Evolutionary conservation across 2,888 invertebrate genomes (phyloP).

Genomic region (Oscheius myriophilus): DNA sequence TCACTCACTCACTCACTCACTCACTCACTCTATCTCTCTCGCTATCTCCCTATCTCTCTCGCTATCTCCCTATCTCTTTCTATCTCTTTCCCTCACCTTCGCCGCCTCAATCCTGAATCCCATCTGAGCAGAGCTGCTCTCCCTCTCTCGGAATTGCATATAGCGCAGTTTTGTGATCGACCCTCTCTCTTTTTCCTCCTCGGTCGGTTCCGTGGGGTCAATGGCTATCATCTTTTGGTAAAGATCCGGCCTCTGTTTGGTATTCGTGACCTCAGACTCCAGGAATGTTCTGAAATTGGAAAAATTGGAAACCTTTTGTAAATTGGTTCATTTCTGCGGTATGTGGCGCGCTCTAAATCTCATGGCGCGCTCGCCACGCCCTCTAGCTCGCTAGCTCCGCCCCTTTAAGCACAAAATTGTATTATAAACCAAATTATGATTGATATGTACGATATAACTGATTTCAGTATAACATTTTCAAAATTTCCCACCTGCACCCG

Average conservation of each 20-base stretch:
- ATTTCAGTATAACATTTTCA: not conserved
- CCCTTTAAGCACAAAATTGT: no score
- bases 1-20: no score
- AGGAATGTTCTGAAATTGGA: conserved; percentile 80
- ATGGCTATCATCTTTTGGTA: conserved; percentile 95
- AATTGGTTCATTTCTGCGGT: no score
- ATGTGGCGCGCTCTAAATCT: no score
- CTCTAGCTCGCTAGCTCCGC: no score
- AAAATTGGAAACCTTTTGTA: no score
- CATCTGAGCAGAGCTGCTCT: conserved; percentile 89
- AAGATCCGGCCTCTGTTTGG: conserved; percentile 83
- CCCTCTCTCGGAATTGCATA: conserved; percentile 92
- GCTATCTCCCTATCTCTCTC: no score
- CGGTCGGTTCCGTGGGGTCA: conserved; percentile 86
- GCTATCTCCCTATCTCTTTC: no score
- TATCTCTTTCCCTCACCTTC: conserved; percentile 75
- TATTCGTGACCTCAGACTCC: conserved; percentile 91
- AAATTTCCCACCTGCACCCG: conserved; percentile 79
- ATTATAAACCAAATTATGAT: no score
- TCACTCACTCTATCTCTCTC: no score
- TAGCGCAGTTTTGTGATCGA: conserved; percentile 90
- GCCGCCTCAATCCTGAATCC: conserved; percentile 96
- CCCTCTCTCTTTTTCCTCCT: conserved; percentile 79
- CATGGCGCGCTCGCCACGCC: no score
- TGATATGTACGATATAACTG: not conserved